Conservation (phyloP, 2,888 invertebrate species). For the Molanna angustata region DNA sequence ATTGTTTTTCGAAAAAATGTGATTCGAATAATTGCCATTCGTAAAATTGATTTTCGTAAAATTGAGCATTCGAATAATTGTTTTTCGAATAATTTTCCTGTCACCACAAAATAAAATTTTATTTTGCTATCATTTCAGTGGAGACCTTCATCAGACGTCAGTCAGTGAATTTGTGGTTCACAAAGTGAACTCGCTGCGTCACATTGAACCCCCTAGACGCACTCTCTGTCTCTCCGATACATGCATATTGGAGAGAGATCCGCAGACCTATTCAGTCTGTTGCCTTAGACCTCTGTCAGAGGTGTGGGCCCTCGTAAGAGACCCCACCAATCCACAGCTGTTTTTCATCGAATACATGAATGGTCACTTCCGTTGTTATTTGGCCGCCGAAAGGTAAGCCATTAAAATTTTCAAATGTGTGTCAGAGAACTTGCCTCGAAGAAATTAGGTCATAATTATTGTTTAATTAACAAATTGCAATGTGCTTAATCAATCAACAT, state of each 20-base stretch:
- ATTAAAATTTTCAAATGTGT: too few species aligned
- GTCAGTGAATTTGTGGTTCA: slow-evolving; percentile 95
- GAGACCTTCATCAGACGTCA: slow-evolving; percentile 94
- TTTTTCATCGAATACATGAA: slow-evolving; percentile 94
- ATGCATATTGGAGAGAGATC: slow-evolving; percentile 94
- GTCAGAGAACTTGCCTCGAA: too few species aligned
- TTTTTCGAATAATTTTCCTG: too few species aligned
- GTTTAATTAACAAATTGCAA: too few species aligned
- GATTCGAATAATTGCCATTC: too few species aligned
- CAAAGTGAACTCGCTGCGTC: slow-evolving; percentile 78
- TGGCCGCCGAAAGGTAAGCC: slow-evolving; percentile 84
- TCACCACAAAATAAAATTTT: too few species aligned
- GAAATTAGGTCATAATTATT: too few species aligned
- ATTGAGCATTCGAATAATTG: too few species aligned
- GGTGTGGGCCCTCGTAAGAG: slow-evolving; percentile 88
- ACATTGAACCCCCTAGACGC: slow-evolving; percentile 81
- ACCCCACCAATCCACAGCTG: slow-evolving; percentile 87
- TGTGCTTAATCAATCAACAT: too few species aligned
- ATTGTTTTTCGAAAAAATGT: too few species aligned
- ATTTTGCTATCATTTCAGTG: slow-evolving; percentile 66
- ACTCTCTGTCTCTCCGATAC: slow-evolving; percentile 93
- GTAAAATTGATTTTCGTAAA: too few species aligned
- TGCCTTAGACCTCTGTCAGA: slow-evolving; percentile 79
- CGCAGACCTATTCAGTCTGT: slow-evolving; percentile 92
- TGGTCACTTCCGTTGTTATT: slow-evolving; percentile 84